Evolutionary conservation across 53 echinoderm and acorn worm genomes (phyloP).

Genomic region (Glandiceps talaboti): DNA sequence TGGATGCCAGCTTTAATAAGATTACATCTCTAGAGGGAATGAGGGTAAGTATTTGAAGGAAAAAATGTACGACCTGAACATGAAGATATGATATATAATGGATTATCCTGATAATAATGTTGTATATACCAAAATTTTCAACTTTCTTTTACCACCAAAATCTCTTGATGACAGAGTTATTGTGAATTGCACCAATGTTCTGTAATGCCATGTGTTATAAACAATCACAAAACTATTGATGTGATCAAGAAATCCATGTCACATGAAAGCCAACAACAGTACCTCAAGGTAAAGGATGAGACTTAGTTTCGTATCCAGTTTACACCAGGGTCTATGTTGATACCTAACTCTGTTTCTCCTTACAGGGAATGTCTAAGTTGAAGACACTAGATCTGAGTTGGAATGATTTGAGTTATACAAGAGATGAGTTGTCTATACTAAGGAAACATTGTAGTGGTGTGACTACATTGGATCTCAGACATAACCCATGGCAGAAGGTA

Average conservation of each 20-base stretch:
- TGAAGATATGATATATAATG: not conserved
- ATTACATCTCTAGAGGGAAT: conserved; percentile 83
- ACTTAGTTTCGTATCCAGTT: too few relatives aligned
- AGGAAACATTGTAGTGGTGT: conserved; percentile 71
- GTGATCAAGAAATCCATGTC: too few relatives aligned
- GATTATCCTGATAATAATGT: not conserved
- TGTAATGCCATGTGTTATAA: too few relatives aligned
- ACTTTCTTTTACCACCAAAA: too few relatives aligned
- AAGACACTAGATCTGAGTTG: conserved; percentile 87
- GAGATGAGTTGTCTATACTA: conserved; percentile 90
- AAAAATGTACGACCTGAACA: too few relatives aligned
- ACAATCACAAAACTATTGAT: too few relatives aligned
- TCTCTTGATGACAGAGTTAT: not conserved
- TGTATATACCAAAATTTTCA: not conserved
- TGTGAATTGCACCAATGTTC: too few relatives aligned
- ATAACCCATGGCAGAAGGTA: conserved; percentile 98
- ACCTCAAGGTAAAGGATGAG: too few relatives aligned
- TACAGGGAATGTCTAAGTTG: conserved; percentile 71
- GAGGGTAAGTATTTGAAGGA: conserved; percentile 66
- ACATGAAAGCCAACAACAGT: too few relatives aligned
- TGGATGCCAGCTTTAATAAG: conserved; percentile 99
- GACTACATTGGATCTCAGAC: conserved; percentile 62
- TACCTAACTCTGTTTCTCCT: too few relatives aligned
- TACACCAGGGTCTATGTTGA: too few relatives aligned
- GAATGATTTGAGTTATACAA: conserved; percentile 93